Evolutionary conservation across 1,140 invertebrate genomes (phyloP), one percentile per base, ranked within the genome.

Genomic region (Drosophila murphyi): DNA sequence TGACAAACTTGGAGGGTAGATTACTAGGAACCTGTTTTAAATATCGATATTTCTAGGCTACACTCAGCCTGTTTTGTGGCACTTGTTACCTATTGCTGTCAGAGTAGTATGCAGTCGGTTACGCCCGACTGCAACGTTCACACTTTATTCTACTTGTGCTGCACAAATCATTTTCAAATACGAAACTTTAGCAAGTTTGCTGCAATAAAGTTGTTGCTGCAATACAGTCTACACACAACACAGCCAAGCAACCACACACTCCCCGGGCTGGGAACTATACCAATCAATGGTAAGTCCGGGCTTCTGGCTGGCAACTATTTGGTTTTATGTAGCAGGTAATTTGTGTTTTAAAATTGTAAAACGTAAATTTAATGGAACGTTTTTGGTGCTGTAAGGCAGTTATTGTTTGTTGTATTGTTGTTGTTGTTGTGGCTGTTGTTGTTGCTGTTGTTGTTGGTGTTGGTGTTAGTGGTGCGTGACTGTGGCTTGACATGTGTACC

Each of bases 321-420:
- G 76, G 57, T 83, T 79, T 76, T 82, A 88, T 88, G 82, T 88
- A 54, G 63, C 80, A 63, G 80, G 83, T 83, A 83, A 89, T 88
- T 88, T 80, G 83, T 78, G 81, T 86, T 78, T 82, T 71, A 80
- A 86, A 80, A 89, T 86, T 85, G 80, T 89, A 78, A 80, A 87
- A 80, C 83, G 80, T 83, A 85, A 83, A 88, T 89, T 83, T 88
- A 88, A 89, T 87, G 83, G 80, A 83, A 88, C 83, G 80, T 87
- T 87, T 20, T 88, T 76, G 82, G 79, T 86, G 82, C 82, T 87
- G 82, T 67, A 71, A 87, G 78, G 65, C 43, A 68, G 57, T 60
- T 3, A 62, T 54, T 47, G 32, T 20, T 45, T 45, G 35, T 37
- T 63, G 34, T 20, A 20, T 71, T 67, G 55, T 29, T 62, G 54